A percentile compares a stretch with the other conserved stretches of the same genome.
These are phyloP conservation scores for Apteryx mantelli DNA, from an alignment of 2,113 vertebrate species.

Conservation along the genomic window DNA sequence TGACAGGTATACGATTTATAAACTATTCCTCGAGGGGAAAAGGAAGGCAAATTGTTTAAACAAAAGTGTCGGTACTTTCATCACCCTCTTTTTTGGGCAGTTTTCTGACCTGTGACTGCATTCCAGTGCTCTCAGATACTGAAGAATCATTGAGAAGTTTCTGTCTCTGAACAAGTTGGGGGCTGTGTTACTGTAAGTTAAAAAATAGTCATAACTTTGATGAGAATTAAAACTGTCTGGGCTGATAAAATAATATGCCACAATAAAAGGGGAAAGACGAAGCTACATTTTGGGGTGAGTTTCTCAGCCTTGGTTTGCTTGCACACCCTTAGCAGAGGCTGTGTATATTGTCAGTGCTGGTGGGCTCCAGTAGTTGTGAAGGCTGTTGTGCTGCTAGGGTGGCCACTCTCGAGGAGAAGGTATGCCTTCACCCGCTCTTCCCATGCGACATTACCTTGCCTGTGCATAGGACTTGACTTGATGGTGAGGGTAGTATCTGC, in stretches of 20 bases:
- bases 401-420: not conserved
- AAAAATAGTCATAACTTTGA: not conserved
- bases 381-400: accelerated
- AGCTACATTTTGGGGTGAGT: not conserved
- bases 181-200: not conserved
- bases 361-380: not conserved
- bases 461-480: not conserved
- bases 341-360: accelerated
- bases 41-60: conserved; percentile 35
- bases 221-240: not conserved
- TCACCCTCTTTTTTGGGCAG: conserved; percentile 2
- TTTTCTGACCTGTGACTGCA: not conserved
- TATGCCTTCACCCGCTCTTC: not conserved
- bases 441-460: not conserved
- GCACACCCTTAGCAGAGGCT: not conserved
- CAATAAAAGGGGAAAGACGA: not conserved
- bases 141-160: not conserved
- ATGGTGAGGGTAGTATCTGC: not conserved
- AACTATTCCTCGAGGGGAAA: not conserved
- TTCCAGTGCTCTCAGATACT: not conserved
- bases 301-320: not conserved
- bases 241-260: not conserved
- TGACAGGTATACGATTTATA: conserved; percentile 15
- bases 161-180: not conserved
- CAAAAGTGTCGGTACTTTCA: conserved; percentile 16